Conservation (phyloP, 2,113 vertebrate genomes). For the Spheniscus mendiculus region DNA sequence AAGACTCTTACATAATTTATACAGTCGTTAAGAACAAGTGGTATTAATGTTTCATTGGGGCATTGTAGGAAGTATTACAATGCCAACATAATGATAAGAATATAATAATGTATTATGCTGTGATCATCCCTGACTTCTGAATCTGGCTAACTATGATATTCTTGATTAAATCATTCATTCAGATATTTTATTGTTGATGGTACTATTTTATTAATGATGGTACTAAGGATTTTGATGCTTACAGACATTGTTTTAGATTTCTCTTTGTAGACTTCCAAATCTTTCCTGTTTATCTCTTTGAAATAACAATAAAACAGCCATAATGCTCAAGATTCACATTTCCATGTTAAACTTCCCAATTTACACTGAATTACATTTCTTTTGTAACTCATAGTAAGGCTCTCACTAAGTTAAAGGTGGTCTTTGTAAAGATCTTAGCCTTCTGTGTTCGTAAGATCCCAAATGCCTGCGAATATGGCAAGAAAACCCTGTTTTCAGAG, state of each 20-base stretch:
- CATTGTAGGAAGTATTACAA: neutral
- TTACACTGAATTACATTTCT: neutral
- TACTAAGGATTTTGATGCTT: neutral
- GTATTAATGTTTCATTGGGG: neutral
- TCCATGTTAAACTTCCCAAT: neutral
- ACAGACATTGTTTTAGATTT: neutral
- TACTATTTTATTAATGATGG: too few relatives aligned
- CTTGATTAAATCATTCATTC: neutral
- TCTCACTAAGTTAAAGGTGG: neutral
- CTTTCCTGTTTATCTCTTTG: neutral
- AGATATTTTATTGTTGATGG: neutral
- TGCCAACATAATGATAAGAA: neutral
- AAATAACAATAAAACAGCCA: neutral
- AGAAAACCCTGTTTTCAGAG: too few relatives aligned
- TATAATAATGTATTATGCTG: neutral
- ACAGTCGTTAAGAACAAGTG: neutral
- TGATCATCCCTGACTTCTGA: neutral
- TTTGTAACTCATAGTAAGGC: neutral
- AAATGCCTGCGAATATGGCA: neutral
- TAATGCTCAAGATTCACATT: neutral
- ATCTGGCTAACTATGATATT: neutral
- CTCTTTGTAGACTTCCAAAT: neutral
- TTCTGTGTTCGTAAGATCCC: neutral
- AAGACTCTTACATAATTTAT: neutral
- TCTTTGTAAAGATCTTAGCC: neutral